Conservation (phyloP, 2,113 vertebrate genomes). For the Chroicocephalus ridibundus region DNA sequence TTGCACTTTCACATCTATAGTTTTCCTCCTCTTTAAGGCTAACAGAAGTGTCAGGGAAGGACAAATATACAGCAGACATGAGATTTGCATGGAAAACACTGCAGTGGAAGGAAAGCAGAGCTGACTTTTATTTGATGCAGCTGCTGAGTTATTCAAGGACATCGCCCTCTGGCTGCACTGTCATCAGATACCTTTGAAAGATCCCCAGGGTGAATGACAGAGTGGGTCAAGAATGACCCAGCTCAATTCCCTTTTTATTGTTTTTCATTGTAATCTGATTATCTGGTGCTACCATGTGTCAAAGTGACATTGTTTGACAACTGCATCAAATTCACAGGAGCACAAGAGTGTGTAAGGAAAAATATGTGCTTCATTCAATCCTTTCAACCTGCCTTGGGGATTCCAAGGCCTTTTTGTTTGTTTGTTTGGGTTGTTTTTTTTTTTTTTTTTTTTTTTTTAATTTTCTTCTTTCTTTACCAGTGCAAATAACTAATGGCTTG, state of each 20-base stretch:
- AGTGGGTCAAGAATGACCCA: constrained; percentile 25
- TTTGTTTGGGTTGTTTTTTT: neutral
- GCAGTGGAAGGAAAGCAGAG: neutral
- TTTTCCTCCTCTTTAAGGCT: neutral
- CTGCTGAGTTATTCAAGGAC: constrained; percentile 41
- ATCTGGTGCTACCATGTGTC: constrained; percentile 35
- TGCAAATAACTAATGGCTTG: neutral
- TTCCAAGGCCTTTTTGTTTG: neutral
- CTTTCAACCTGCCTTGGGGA: neutral
- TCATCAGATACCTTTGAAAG: constrained; percentile 15
- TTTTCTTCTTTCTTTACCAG: neutral
- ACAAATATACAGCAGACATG: neutral
- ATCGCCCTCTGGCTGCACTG: neutral
- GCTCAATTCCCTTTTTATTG: constrained; percentile 37
- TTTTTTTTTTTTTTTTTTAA: neutral
- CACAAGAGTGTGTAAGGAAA: neutral
- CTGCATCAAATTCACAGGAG: constrained; percentile 23
- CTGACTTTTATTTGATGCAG: neutral
- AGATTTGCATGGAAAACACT: neutral
- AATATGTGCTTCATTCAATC: neutral
- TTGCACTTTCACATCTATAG: neutral
- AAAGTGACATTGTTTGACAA: constrained; percentile 57
- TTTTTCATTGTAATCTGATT: constrained; percentile 59
- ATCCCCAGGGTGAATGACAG: neutral
- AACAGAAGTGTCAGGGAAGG: neutral